Conservation (phyloP, 2,113 vertebrate species). For the Pollachius pollachius region DNA sequence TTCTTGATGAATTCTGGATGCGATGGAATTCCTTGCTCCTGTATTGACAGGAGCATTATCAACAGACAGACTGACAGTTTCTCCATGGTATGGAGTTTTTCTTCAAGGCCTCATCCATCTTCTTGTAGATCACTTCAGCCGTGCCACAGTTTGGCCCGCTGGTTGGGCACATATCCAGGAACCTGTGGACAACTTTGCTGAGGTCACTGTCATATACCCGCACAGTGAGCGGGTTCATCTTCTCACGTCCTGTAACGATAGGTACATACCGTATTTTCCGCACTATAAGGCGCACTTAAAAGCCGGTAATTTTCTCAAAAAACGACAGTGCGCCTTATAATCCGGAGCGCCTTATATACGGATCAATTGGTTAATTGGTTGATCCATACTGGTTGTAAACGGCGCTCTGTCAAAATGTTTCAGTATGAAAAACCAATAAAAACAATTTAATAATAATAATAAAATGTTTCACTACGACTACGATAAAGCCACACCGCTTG, state of each 20-base stretch:
- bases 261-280: too few species aligned
- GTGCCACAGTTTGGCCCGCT: slow-evolving; percentile 7
- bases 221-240: not conserved
- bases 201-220: not conserved
- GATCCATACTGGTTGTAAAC: too few species aligned
- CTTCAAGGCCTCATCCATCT: not conserved
- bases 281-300: too few species aligned
- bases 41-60: not conserved
- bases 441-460: too few species aligned
- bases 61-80: slow-evolving; percentile 7
- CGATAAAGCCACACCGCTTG: too few species aligned
- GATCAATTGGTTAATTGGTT: too few species aligned
- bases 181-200: slow-evolving; percentile 6
- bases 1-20: not conserved
- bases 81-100: not conserved
- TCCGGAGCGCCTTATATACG: too few species aligned
- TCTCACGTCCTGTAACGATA: not conserved
- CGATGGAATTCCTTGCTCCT: not conserved
- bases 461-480: too few species aligned
- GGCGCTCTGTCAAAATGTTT: too few species aligned
- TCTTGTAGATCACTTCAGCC: slow-evolving; percentile 5
- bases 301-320: too few species aligned
- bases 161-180: slow-evolving; percentile 15
- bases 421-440: too few species aligned
- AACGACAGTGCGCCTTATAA: too few species aligned